These are phyloP conservation scores for Carduelis carduelis DNA, from an alignment of 2,797 vertebrate species.

Conservation along the genomic window DNA sequence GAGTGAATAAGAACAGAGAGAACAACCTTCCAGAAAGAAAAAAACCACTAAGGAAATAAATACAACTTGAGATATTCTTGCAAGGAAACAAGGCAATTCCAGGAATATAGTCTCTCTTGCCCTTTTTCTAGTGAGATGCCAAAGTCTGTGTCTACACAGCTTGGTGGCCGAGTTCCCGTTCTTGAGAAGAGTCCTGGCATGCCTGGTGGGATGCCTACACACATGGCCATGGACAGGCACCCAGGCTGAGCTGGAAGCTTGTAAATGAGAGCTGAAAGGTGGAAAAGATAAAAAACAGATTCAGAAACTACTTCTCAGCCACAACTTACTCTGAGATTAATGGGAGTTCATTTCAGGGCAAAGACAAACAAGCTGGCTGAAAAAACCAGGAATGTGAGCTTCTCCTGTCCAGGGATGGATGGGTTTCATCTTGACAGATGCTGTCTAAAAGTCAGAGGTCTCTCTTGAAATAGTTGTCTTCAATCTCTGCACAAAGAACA, in stretches of 20 bases:
- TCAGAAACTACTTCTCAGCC: slow-evolving; percentile 13
- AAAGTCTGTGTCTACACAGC: background rate
- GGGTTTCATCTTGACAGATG: slow-evolving; percentile 25
- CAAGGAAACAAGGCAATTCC: background rate
- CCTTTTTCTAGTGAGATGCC: background rate
- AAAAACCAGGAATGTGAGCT: slow-evolving; percentile 32
- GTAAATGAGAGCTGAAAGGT: slow-evolving; percentile 13
- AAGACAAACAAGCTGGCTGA: slow-evolving; percentile 41
- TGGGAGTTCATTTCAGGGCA: slow-evolving; percentile 44
- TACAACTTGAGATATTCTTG: background rate
- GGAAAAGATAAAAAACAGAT: slow-evolving; percentile 49
- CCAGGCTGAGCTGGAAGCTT: background rate
- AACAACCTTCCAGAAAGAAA: background rate
- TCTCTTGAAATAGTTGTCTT: background rate
- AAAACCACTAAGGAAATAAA: background rate
- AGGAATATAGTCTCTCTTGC: background rate
- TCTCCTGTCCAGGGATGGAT: slow-evolving; percentile 42
- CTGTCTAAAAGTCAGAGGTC: background rate
- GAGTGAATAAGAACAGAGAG: background rate
- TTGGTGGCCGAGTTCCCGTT: background rate
- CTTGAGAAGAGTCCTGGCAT: background rate
- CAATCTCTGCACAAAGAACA: background rate
- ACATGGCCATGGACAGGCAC: background rate
- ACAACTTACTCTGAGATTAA: slow-evolving; percentile 18
- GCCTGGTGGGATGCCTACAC: background rate